These are phyloP conservation scores for Epicampocera succincta DNA, from an alignment of 2,888 invertebrate species.

Conservation along the genomic window DNA sequence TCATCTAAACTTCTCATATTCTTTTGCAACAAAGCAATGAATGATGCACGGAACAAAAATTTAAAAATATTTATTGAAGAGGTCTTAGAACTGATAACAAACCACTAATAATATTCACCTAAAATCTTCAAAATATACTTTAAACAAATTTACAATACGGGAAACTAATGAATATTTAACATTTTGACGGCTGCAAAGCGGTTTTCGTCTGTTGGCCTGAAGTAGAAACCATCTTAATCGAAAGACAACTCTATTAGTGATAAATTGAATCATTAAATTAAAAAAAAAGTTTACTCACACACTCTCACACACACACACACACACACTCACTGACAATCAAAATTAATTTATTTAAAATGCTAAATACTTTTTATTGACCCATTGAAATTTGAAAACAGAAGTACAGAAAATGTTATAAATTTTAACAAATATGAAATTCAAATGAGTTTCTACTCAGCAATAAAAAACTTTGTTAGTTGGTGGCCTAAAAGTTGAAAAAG, in stretches of 20 bases:
- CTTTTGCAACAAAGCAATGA: too few relatives aligned
- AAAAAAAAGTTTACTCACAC: constrained; percentile 32
- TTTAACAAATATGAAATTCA: constrained; percentile 58
- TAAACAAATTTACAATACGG: constrained; percentile 44
- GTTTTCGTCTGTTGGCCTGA: not conserved
- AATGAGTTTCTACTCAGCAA: constrained; percentile 49
- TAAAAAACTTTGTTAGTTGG: constrained; percentile 61
- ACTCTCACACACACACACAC: not conserved
- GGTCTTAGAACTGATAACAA: too few relatives aligned
- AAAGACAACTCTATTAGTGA: constrained; percentile 61
- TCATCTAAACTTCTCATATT: too few relatives aligned
- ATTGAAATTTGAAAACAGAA: constrained; percentile 48
- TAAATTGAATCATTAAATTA: constrained; percentile 51
- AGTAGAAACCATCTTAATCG: constrained; percentile 38
- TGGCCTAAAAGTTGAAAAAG: constrained; percentile 52
- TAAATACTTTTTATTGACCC: constrained; percentile 51
- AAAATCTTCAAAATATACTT: constrained; percentile 5
- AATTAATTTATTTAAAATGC: constrained; percentile 36
- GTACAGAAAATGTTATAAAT: constrained; percentile 40
- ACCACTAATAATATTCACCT: too few relatives aligned
- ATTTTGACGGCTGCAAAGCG: constrained; percentile 16
- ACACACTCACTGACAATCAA: not conserved
- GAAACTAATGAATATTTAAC: constrained; percentile 58
- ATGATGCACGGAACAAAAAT: too few relatives aligned
- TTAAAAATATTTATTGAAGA: too few relatives aligned